Conservation (phyloP, 2,113 vertebrate species). For the Empidonax alnorum region DNA sequence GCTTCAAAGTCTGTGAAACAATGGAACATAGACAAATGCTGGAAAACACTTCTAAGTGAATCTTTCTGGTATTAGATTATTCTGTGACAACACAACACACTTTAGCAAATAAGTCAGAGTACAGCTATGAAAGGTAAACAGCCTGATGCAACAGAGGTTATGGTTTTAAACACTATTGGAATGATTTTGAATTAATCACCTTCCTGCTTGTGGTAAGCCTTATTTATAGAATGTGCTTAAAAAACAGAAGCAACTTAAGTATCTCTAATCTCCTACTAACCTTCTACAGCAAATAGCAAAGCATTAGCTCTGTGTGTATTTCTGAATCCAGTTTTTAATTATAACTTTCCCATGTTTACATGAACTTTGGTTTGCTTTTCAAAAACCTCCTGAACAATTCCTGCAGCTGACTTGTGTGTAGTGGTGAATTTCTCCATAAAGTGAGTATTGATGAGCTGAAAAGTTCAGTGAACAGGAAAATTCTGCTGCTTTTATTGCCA, state of each 20-base stretch:
- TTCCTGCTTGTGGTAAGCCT: conserved; percentile 17
- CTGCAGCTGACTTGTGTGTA: conserved; percentile 71
- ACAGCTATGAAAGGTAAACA: conserved; percentile 2
- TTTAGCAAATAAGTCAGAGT: conserved; percentile 26
- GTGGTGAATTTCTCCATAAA: conserved; percentile 80
- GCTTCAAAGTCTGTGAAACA: conserved; percentile 25
- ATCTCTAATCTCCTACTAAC: conserved; percentile 32
- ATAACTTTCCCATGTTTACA: conserved; percentile 74
- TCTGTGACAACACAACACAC: neutral
- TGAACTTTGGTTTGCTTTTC: conserved; percentile 77
- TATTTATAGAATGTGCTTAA: conserved; percentile 41
- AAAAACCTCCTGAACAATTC: conserved; percentile 71
- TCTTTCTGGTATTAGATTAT: neutral
- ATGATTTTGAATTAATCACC: conserved; percentile 48
- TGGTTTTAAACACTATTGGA: conserved; percentile 16
- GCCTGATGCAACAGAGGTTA: neutral
- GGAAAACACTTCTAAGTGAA: neutral
- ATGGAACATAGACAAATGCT: neutral
- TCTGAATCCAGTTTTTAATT: conserved; percentile 63
- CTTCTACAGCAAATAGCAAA: conserved; percentile 14
- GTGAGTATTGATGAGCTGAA: conserved; percentile 84
- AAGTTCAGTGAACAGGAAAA: conserved; percentile 89
- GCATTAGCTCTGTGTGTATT: neutral
- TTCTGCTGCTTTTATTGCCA: conserved; percentile 85
- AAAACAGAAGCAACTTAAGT: conserved; percentile 43